Conservation (phyloP, 2,113 vertebrate species). For the Haemorhous mexicanus region DNA sequence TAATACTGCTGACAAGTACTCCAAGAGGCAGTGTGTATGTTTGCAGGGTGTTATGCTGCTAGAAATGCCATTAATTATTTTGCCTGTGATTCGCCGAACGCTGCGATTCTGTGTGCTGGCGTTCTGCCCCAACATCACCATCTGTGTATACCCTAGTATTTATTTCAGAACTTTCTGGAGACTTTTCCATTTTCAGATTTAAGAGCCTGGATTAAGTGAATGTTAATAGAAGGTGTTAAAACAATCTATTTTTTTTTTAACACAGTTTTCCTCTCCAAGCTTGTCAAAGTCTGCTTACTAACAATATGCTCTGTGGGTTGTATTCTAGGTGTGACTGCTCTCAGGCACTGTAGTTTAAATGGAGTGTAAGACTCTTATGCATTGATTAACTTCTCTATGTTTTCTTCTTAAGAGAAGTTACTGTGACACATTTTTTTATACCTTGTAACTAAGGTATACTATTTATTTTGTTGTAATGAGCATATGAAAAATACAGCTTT, state of each 20-base stretch:
- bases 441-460: not conserved
- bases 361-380: not conserved
- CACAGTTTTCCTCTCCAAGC: not conserved
- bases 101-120: not conserved
- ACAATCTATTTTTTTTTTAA: not conserved
- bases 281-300: not conserved
- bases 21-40: not conserved
- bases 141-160: not conserved
- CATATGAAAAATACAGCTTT: not conserved
- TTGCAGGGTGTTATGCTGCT: constrained; percentile 11
- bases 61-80: constrained; percentile 44
- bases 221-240: not conserved
- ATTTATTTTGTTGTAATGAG: not conserved
- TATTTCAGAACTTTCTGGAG: not conserved
- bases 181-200: not conserved
- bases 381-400: not conserved
- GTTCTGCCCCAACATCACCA: not conserved
- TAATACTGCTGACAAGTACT: constrained; percentile 69
- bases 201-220: not conserved
- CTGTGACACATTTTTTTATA: not conserved
- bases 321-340: not conserved
- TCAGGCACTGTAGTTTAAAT: not conserved
- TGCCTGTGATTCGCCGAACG: not conserved
- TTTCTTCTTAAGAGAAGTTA: not conserved
- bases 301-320: not conserved